These are phyloP conservation scores for Calyptommatus sinebrachiatus DNA, from an alignment of 2,113 vertebrate genomes.

Conservation along the genomic window DNA sequence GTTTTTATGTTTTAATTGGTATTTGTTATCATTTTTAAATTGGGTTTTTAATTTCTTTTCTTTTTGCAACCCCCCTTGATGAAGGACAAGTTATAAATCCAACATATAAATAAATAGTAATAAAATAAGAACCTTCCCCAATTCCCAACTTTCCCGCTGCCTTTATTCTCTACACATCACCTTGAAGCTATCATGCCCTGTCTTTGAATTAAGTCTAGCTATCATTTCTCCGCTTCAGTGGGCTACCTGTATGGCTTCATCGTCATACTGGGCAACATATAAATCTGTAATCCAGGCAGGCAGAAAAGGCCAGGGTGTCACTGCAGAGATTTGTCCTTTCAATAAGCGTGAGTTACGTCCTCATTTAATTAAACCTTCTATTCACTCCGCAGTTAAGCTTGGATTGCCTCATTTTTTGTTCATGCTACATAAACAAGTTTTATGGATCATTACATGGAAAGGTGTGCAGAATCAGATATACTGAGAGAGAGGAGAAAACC, in stretches of 20 bases:
- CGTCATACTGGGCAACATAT: conserved; percentile 2
- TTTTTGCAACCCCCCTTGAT: too few relatives aligned
- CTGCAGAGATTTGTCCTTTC: conserved; percentile 52
- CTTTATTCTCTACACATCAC: neutral
- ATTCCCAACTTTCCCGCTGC: neutral
- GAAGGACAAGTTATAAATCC: too few relatives aligned
- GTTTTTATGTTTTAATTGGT: too few relatives aligned
- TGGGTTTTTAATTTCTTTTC: neutral
- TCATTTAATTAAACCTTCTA: conserved; percentile 57
- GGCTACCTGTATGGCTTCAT: conserved; percentile 3
- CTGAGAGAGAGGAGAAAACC: neutral
- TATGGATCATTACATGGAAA: conserved; percentile 58
- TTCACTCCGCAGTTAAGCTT: conserved; percentile 51
- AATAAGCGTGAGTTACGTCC: conserved; percentile 54
- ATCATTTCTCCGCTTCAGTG: conserved; percentile 21
- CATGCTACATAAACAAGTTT: conserved; percentile 60
- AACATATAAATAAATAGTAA: too few relatives aligned
- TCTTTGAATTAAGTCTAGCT: conserved; percentile 17
- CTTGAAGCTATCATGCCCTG: neutral
- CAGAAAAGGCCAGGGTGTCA: conserved; percentile 31
- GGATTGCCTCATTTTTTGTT: conserved; percentile 49
- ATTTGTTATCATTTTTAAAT: neutral
- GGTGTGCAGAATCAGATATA: conserved; percentile 48
- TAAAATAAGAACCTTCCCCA: neutral
- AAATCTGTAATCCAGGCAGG: conserved; percentile 44